Conservation (phyloP, 2,888 invertebrate genomes). For the Clusia tigrina region DNA sequence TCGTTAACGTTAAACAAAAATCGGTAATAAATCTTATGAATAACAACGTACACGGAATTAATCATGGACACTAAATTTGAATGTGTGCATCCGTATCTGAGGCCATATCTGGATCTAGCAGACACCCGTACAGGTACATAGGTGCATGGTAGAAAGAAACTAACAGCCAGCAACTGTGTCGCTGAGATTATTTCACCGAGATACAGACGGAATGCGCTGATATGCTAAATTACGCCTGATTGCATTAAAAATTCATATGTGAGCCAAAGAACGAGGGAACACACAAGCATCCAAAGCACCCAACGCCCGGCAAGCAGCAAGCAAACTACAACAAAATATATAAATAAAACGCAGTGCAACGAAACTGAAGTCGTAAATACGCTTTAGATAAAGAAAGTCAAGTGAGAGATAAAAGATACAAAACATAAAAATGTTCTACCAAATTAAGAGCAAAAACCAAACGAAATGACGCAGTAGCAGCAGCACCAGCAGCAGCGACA, state of each 20-base stretch:
- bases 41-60: slow-evolving; percentile 6
- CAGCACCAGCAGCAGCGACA: background rate
- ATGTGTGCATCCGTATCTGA: background rate
- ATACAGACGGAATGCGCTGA: slow-evolving; percentile 9
- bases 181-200: slow-evolving; percentile 15
- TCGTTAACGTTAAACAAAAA: slow-evolving; percentile 4
- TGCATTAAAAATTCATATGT: slow-evolving; percentile 23
- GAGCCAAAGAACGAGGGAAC: background rate
- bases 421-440: no score
- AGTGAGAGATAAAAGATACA: background rate
- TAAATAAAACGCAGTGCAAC: slow-evolving; percentile 2
- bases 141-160: background rate
- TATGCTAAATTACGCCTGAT: slow-evolving; percentile 13
- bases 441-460: background rate
- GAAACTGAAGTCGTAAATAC: slow-evolving; percentile 17
- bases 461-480: background rate
- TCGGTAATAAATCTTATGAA: slow-evolving; percentile 23
- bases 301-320: background rate
- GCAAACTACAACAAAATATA: background rate
- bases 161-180: background rate
- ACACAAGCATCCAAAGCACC: slow-evolving; percentile 11
- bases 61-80: background rate
- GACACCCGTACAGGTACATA: background rate
- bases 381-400: slow-evolving; percentile 10
- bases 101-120: background rate